phyloP scores from a whole-genome alignment of 2,797 vertebrate genomes.

The Myotis myotis region DNA sequence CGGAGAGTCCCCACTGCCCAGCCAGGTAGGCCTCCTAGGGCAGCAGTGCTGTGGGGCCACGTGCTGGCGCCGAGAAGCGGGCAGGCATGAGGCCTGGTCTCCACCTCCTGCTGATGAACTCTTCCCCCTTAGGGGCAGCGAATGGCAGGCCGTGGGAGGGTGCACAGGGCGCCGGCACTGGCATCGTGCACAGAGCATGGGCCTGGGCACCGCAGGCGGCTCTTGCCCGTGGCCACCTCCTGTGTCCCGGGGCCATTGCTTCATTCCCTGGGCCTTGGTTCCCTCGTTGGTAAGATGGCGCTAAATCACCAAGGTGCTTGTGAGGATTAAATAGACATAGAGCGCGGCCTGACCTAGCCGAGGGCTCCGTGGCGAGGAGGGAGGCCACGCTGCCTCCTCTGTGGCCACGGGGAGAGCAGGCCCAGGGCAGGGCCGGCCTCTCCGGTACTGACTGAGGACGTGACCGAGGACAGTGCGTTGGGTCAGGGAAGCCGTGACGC shows the following conservation, averaged over 20 bases:
- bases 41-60: accelerated
- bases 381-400: background rate
- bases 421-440: background rate
- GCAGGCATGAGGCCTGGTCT: background rate
- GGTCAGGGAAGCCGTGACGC: background rate
- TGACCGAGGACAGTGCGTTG: background rate
- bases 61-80: accelerated
- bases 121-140: background rate
- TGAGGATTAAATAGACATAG: background rate
- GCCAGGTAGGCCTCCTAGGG: conserved; percentile 57
- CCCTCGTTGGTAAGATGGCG: background rate
- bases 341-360: background rate
- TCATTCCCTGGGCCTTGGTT: background rate
- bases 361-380: too few species aligned
- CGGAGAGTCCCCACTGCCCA: background rate
- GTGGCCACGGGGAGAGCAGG: accelerated
- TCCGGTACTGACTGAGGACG: background rate
- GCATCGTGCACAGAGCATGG: background rate
- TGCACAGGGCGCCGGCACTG: background rate
- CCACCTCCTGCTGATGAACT: background rate
- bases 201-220: too few species aligned
- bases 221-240: background rate
- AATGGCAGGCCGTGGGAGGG: background rate
- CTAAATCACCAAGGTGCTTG: background rate
- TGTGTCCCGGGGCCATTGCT: background rate